Evolutionary conservation across 1,140 invertebrate species (phyloP), one percentile per base, ranked within the genome.

Genomic region (Neuroterus valhalla): DNA sequence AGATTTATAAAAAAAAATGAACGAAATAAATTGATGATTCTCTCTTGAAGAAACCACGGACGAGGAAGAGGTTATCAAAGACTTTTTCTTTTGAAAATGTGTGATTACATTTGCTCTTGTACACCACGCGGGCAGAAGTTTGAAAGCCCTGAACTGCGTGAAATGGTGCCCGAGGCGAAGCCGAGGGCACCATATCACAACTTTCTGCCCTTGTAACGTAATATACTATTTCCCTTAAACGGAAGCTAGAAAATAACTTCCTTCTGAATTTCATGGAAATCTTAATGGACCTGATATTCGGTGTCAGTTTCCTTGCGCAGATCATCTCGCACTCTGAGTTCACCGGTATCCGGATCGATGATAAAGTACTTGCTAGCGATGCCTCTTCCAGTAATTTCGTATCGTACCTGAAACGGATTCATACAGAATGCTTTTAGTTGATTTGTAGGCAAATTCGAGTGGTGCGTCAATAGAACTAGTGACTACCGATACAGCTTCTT

Each of bases 281-380:
- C 62, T 52, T 67, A 52, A 72, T 55, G 17, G 81, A 94, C 93
- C 85, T 95, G 94, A 89, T 96, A 97, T 89, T 97, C 96, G 23
- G 93, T 95, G 83, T 96, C 94, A 12, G 94, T 92, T 85, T 96
- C 95, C 86, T 97, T 97, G 48, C 94, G 92, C 38, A 97, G 84
- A 86, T 97, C 95, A 88, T 96, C 95, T 17, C 95, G 92, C 1
- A 97, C 93, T 42, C 93, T 91, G 11, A 97, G 85, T 2, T 94
- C 92, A 0, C 96, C 96, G 0, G 93, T 94, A 79, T 96, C 95
- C 0, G 95, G 92, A 89, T 97, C 95, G 6, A 98, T 94, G 75
- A 96, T 93, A 90, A 98, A 97, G 84, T 96, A 97, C 80, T 95
- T 95, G 0, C 91, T 91, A 0, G 95, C 93, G 83, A 96, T 96